Conservation (phyloP, 2,888 invertebrate genomes). For the Epinotia demarniana region DNA sequence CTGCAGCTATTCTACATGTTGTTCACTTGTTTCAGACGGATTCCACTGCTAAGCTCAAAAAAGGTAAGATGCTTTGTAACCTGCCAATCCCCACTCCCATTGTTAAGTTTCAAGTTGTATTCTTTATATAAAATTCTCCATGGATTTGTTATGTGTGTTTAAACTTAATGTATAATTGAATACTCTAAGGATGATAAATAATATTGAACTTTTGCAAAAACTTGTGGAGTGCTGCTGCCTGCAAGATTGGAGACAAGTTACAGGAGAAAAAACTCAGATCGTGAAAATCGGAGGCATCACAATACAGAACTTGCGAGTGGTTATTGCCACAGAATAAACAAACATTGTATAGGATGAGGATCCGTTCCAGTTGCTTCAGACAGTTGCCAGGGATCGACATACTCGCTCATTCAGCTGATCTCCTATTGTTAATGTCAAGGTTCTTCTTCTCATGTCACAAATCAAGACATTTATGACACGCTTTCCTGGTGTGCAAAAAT, state of each 20-base stretch:
- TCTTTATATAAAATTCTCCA: slow-evolving; percentile 18
- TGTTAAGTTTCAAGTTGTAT: slow-evolving; percentile 18
- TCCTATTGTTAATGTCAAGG: slow-evolving; percentile 31
- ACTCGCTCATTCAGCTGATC: slow-evolving; percentile 27
- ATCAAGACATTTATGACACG: slow-evolving; percentile 49
- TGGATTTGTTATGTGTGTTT: slow-evolving; percentile 40
- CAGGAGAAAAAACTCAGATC: slow-evolving; percentile 51
- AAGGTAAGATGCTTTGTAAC: slow-evolving; percentile 78
- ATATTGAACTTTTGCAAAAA: slow-evolving; percentile 37
- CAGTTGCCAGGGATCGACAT: slow-evolving; percentile 20
- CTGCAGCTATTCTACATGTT: slow-evolving; percentile 47
- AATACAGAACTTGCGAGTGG: slow-evolving; percentile 47
- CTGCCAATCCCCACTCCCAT: neutral
- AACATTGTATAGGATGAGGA: slow-evolving; percentile 51
- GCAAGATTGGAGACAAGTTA: slow-evolving; percentile 49
- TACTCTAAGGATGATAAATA: slow-evolving; percentile 24
- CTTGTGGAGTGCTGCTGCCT: slow-evolving; percentile 47
- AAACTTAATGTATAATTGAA: slow-evolving; percentile 34
- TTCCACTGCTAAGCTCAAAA: slow-evolving; percentile 81
- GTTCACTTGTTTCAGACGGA: slow-evolving; percentile 79
- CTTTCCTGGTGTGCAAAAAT: slow-evolving; percentile 55
- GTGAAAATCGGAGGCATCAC: slow-evolving; percentile 47
- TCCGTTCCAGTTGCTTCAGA: slow-evolving; percentile 43
- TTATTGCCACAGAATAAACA: slow-evolving; percentile 48
- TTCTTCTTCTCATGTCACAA: slow-evolving; percentile 40